Percentiles rank a stretch among this genome's conserved stretches.
phyloP scores from a whole-genome alignment of 2,797 vertebrate species.

The Champsocephalus esox region DNA sequence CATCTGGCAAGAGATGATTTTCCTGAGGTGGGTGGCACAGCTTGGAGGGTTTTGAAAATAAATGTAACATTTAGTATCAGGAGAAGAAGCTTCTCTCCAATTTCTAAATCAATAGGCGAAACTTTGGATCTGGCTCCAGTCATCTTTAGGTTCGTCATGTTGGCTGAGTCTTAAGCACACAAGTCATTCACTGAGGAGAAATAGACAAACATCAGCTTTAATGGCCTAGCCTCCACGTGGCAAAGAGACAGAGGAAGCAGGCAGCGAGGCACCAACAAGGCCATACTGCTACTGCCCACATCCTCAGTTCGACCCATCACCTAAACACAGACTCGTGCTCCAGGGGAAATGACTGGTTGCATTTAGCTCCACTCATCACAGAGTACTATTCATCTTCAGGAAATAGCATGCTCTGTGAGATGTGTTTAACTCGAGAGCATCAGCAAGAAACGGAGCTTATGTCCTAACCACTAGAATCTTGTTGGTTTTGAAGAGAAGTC shows the following conservation, averaged over 20 bases:
- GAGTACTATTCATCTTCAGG: constrained; percentile 73
- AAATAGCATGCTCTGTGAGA: constrained; percentile 66
- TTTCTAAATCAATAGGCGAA: constrained; percentile 8
- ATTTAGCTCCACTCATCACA: constrained; percentile 77
- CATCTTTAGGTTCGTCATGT: constrained; percentile 39
- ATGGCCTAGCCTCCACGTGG: constrained; percentile 63
- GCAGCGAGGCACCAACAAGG: constrained; percentile 52
- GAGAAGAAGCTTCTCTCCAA: neutral
- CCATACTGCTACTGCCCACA: constrained; percentile 66
- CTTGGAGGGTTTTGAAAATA: too few species aligned
- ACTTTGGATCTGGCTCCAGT: constrained; percentile 26
- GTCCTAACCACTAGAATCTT: constrained; percentile 50
- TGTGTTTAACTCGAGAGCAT: constrained; percentile 68
- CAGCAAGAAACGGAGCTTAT: constrained; percentile 48
- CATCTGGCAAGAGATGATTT: neutral
- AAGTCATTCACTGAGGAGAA: constrained; percentile 27
- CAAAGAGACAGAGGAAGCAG: constrained; percentile 34
- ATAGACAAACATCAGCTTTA: constrained; percentile 58
- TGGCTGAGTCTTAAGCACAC: constrained; percentile 41
- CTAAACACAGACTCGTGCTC: constrained; percentile 71
- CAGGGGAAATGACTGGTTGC: constrained; percentile 76
- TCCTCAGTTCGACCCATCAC: constrained; percentile 68
- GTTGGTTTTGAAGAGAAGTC: constrained; percentile 43
- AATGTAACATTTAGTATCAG: constrained; percentile 23
- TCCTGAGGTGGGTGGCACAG: constrained; percentile 2